Percentiles rank a stretch among this genome's conserved stretches.
phyloP scores from a whole-genome alignment of 1,140 invertebrate genomes.

The Ladona fulva region DNA sequence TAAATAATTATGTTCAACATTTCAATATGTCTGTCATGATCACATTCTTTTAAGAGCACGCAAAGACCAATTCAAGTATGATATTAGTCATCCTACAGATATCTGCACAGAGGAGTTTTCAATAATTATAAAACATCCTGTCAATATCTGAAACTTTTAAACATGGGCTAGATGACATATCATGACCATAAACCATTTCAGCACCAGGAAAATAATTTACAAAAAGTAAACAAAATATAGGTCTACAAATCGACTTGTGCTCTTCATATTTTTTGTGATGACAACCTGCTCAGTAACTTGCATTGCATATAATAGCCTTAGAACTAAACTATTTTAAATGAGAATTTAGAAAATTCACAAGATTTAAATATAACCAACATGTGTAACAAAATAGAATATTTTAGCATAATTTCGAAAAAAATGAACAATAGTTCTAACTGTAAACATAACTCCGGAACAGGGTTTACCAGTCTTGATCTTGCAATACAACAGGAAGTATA shows the following conservation, averaged over 20 bases:
- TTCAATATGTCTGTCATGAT: neutral
- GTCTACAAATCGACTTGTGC: neutral
- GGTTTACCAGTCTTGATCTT: conserved; percentile 32
- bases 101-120: neutral
- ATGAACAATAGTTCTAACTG: neutral
- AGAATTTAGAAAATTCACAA: too few species aligned
- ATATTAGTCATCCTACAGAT: neutral
- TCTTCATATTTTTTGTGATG: neutral
- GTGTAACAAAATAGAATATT: neutral
- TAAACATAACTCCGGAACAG: neutral
- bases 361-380: neutral
- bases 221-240: neutral
- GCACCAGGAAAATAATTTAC: neutral
- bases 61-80: neutral
- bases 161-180: neutral
- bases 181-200: neutral
- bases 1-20: neutral
- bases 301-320: neutral
- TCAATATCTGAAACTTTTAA: neutral
- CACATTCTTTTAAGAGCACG: neutral
- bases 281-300: neutral
- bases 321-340: too few species aligned
- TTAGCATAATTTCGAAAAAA: neutral
- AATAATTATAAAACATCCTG: neutral
- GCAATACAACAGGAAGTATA: conserved; percentile 39